Conservation (phyloP, 2,113 vertebrate genomes). For the Eclectus roratus region DNA sequence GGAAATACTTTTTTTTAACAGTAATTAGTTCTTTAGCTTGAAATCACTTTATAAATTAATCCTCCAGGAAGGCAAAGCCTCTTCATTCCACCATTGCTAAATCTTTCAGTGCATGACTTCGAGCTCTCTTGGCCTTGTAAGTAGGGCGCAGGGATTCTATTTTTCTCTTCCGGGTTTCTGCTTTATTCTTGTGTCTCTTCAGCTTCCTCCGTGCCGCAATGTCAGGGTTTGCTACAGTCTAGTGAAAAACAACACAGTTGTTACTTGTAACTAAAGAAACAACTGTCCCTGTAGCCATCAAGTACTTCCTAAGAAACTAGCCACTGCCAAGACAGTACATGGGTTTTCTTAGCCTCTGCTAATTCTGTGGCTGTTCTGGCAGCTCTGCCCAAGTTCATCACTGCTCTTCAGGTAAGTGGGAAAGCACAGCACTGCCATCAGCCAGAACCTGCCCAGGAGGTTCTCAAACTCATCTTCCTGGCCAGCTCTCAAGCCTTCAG, state of each 20-base stretch:
- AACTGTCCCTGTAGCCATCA: no score
- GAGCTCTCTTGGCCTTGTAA: slow-evolving; percentile 89
- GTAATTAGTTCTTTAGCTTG: background rate
- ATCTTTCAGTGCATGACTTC: slow-evolving; percentile 81
- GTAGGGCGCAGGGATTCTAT: slow-evolving; percentile 84
- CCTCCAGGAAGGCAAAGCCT: background rate
- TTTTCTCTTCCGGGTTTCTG: slow-evolving; percentile 92
- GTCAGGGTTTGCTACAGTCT: slow-evolving; percentile 94
- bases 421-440: no score
- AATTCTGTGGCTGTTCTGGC: background rate
- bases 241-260: background rate
- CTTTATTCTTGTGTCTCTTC: slow-evolving; percentile 94
- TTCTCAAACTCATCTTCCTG: background rate
- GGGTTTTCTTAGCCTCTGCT: background rate
- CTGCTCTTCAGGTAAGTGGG: background rate
- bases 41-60: background rate
- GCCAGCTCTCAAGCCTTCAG: background rate
- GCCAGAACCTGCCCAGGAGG: background rate
- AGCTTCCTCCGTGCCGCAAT: slow-evolving; percentile 93
- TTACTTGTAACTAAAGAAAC: background rate
- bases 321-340: accelerated
- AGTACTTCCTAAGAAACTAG: background rate
- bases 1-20: background rate
- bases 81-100: slow-evolving; percentile 88
- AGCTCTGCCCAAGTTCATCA: background rate